These are phyloP conservation scores for Equus przewalskii DNA, from an alignment of 2,113 vertebrate genomes.

Conservation along the genomic window DNA sequence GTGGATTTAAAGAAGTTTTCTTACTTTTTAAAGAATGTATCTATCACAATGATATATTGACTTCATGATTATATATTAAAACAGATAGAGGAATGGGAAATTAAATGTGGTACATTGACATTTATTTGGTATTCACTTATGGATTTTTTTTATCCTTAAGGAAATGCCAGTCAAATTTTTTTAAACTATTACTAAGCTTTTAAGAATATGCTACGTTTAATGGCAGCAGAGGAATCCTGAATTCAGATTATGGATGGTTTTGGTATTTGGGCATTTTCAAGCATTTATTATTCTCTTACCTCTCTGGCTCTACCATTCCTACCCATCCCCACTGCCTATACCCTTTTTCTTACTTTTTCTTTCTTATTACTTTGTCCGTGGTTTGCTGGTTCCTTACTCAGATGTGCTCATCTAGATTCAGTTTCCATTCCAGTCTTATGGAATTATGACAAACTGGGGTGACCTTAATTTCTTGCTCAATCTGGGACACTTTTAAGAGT, in stretches of 20 bases:
- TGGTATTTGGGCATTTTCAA: slow-evolving; percentile 18
- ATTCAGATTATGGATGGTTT: not conserved
- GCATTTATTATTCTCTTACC: not conserved
- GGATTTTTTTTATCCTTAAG: slow-evolving; percentile 39
- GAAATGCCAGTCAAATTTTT: slow-evolving; percentile 54
- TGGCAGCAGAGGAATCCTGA: not conserved
- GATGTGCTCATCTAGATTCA: slow-evolving; percentile 16
- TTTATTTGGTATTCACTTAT: slow-evolving; percentile 37
- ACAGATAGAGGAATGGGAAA: not conserved
- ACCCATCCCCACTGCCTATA: not conserved
- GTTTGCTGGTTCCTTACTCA: not conserved
- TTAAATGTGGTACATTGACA: slow-evolving; percentile 41
- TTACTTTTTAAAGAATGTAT: not conserved
- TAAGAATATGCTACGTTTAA: slow-evolving; percentile 41
- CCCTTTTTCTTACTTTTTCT: not conserved
- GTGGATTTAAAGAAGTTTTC: slow-evolving; percentile 51
- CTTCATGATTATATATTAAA: slow-evolving; percentile 46
- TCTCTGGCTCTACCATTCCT: not conserved
- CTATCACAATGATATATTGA: slow-evolving; percentile 24
- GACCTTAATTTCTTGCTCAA: slow-evolving; percentile 19
- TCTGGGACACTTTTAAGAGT: not conserved
- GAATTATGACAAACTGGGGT: not conserved
- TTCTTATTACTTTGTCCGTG: not conserved
- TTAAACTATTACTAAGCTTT: slow-evolving; percentile 35
- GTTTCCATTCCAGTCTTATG: not conserved